These are phyloP conservation scores for Morinoia aosen DNA, from an alignment of 2,888 invertebrate genomes.

Conservation along the genomic window DNA sequence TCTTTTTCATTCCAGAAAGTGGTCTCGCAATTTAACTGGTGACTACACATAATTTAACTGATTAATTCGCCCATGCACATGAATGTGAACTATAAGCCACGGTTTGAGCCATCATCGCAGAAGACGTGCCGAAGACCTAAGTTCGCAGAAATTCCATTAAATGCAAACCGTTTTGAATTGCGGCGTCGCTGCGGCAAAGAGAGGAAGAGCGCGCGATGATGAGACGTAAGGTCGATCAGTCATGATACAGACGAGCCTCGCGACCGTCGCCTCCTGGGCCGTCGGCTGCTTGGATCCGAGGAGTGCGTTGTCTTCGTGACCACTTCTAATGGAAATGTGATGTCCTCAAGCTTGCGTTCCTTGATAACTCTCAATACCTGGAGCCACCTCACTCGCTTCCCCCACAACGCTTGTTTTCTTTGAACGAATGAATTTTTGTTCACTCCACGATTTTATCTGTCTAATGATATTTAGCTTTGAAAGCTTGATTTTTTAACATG, in stretches of 20 bases:
- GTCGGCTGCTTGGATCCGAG: neutral
- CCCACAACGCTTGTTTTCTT: neutral
- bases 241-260: neutral
- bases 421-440: neutral
- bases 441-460: neutral
- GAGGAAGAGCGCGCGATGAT: neutral
- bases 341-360: slow-evolving; percentile 5
- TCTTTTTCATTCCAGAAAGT: neutral
- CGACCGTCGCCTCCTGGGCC: neutral
- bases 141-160: neutral
- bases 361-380: slow-evolving; percentile 26
- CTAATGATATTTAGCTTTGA: neutral
- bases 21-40: neutral
- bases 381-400: neutral
- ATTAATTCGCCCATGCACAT: neutral
- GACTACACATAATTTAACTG: neutral
- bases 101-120: neutral
- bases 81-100: neutral
- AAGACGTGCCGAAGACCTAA: neutral
- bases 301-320: slow-evolving; percentile 3
- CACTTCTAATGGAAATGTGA: slow-evolving; percentile 25
- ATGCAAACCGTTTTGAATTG: neutral
- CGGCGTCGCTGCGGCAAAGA: neutral
- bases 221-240: neutral
- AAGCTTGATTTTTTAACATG: neutral